Evolutionary conservation across 2,113 vertebrate species (phyloP).

Genomic region (Thunnus maccoyii): DNA sequence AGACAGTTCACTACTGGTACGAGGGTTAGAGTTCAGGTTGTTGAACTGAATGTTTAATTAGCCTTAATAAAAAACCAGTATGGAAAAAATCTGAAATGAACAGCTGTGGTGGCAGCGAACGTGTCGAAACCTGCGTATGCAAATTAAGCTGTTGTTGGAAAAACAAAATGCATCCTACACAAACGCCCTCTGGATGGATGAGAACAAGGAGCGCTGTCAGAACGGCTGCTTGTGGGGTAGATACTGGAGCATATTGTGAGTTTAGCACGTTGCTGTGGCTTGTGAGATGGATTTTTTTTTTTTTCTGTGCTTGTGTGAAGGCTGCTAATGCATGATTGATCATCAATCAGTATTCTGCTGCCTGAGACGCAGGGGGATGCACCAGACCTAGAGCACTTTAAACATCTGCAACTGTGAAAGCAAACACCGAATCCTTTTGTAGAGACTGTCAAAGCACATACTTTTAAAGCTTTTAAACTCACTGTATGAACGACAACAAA

Average conservation of each 20-base stretch:
- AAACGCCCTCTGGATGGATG: conserved; percentile 10
- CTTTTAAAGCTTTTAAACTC: not conserved
- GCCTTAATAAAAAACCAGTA: not conserved
- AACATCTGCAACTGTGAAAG: conserved; percentile 45
- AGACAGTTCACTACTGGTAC: too few relatives aligned
- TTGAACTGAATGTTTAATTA: not conserved
- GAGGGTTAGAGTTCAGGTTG: not conserved
- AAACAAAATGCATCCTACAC: conserved; percentile 51
- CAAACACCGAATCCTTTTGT: not conserved
- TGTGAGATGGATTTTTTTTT: conserved; percentile 30
- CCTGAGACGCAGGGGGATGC: conserved; percentile 12
- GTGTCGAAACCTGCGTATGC: conserved; percentile 34
- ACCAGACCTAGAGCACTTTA: conserved; percentile 11
- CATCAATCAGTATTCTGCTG: conserved; percentile 54
- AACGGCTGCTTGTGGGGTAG: not conserved
- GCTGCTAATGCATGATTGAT: conserved; percentile 64
- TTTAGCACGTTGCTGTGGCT: conserved; percentile 18
- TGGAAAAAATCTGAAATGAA: conserved; percentile 1
- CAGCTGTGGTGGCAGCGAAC: conserved; percentile 45
- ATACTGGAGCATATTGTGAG: conserved; percentile 16
- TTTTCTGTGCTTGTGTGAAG: conserved; percentile 8
- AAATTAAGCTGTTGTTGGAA: conserved; percentile 43
- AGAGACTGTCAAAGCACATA: not conserved
- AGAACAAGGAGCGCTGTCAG: conserved; percentile 3
- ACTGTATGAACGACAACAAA: not conserved